Evolutionary conservation across 2,113 vertebrate species (phyloP).

Genomic region (Hirundichthys speculiger): DNA sequence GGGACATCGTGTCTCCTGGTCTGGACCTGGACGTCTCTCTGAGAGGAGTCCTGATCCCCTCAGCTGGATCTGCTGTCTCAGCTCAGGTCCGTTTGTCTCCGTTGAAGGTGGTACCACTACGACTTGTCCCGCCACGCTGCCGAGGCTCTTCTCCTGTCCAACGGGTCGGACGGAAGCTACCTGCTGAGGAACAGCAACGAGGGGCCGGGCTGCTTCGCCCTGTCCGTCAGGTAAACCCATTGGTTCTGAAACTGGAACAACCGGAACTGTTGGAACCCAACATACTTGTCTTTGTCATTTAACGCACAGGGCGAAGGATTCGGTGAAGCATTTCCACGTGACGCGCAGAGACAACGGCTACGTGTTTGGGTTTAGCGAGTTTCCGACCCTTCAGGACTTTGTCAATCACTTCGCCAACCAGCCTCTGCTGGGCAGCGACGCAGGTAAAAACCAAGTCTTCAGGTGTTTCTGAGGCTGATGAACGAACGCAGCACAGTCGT

Average conservation of each 20-base stretch:
- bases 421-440: constrained; percentile 93
- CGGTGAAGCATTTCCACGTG: constrained; percentile 95
- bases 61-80: too few species aligned
- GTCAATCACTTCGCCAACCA: constrained; percentile 94
- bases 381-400: constrained; percentile 87
- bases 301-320: constrained; percentile 95
- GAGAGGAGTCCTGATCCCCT: too few species aligned
- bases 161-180: constrained; percentile 92
- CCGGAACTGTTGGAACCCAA: neutral
- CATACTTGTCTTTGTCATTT: neutral
- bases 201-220: constrained; percentile 81
- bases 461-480: too few species aligned
- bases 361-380: constrained; percentile 94
- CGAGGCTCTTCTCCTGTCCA: constrained; percentile 93
- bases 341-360: constrained; percentile 81
- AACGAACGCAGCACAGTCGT: too few species aligned
- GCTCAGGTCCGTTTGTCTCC: too few species aligned
- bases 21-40: too few species aligned
- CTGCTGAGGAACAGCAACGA: constrained; percentile 91
- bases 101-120: constrained; percentile 90
- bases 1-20: too few species aligned
- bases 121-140: constrained; percentile 90
- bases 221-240: constrained; percentile 93
- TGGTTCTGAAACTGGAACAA: neutral
- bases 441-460: too few species aligned